A percentile compares a stretch with the other conserved stretches of the same genome.
phyloP scores from a whole-genome alignment of 2,797 vertebrate species.

The Hozukius guyotensis region DNA sequence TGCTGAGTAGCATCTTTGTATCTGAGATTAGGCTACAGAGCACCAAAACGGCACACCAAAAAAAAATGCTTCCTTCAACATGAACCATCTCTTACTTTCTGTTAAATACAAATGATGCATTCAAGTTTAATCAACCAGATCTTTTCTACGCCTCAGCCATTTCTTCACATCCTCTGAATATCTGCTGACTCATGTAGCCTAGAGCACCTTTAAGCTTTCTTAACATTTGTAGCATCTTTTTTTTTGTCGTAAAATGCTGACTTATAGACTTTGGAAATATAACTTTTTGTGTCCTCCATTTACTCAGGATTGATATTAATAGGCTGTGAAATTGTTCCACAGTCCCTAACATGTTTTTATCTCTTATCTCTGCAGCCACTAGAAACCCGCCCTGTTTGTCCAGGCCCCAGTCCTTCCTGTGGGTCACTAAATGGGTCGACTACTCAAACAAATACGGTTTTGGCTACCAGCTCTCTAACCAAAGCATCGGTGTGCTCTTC shows the following conservation, averaged over 20 bases:
- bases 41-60: background rate
- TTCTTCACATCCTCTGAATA: conserved; percentile 17
- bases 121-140: conserved; percentile 18
- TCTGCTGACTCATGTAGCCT: conserved; percentile 29
- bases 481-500: conserved; percentile 94
- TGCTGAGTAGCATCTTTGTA: background rate
- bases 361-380: conserved; percentile 80
- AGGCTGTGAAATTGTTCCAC: background rate
- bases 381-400: conserved; percentile 91
- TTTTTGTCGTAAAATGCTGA: background rate
- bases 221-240: background rate
- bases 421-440: conserved; percentile 99
- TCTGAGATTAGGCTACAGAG: background rate
- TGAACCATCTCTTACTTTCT: background rate
- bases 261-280: background rate
- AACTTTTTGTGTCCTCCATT: background rate
- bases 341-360: background rate
- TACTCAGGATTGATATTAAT: background rate
- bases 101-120: conserved; percentile 1
- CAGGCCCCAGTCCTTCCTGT: conserved; percentile 91
- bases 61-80: background rate
- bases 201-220: background rate
- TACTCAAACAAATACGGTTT: conserved; percentile 99
- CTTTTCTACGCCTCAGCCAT: background rate
- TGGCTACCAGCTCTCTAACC: conserved; percentile 97